A percentile compares a stretch with the other conserved stretches of the same genome.
Evolutionary conservation across 1,140 invertebrate genomes (phyloP).

Genomic region (Micrasema minimum): DNA sequence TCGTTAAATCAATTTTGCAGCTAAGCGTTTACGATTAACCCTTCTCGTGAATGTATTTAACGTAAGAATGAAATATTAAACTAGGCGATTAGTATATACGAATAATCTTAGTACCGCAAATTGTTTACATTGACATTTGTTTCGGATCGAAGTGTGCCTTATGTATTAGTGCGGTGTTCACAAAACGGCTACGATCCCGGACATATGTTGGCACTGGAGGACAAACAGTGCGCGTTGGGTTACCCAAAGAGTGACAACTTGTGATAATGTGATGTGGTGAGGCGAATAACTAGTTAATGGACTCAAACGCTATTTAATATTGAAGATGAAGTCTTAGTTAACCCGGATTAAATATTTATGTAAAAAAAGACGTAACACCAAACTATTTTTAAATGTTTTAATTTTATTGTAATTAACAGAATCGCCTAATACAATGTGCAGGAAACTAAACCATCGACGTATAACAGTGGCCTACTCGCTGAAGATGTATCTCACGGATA

Average conservation of each 20-base stretch:
- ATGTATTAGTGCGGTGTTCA: slow-evolving; percentile 3
- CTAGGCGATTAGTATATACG: not conserved
- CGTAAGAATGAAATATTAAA: slow-evolving; percentile 24
- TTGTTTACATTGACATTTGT: slow-evolving; percentile 17
- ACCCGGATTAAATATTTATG: slow-evolving; percentile 37
- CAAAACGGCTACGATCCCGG: not conserved
- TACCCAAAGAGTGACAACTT: slow-evolving; percentile 47
- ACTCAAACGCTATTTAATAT: slow-evolving; percentile 24
- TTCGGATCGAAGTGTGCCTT: slow-evolving; percentile 19
- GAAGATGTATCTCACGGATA: not conserved
- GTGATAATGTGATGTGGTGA: slow-evolving; percentile 22
- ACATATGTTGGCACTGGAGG: not conserved
- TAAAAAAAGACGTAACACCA: slow-evolving; percentile 33
- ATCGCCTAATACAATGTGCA: slow-evolving; percentile 4
- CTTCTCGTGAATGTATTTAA: slow-evolving; percentile 26
- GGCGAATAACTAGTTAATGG: slow-evolving; percentile 20
- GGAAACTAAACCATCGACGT: slow-evolving; percentile 41
- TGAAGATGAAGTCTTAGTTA: slow-evolving; percentile 34
- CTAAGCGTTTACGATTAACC: not conserved
- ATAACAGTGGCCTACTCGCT: slow-evolving; percentile 44
- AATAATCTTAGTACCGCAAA: slow-evolving; percentile 24
- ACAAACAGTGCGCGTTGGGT: slow-evolving; percentile 8
- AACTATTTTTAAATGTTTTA: slow-evolving; percentile 21
- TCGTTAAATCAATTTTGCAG: not conserved
- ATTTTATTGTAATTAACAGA: slow-evolving; percentile 5